Conservation (phyloP, 1,140 invertebrate genomes). For the Prorops nasuta region DNA sequence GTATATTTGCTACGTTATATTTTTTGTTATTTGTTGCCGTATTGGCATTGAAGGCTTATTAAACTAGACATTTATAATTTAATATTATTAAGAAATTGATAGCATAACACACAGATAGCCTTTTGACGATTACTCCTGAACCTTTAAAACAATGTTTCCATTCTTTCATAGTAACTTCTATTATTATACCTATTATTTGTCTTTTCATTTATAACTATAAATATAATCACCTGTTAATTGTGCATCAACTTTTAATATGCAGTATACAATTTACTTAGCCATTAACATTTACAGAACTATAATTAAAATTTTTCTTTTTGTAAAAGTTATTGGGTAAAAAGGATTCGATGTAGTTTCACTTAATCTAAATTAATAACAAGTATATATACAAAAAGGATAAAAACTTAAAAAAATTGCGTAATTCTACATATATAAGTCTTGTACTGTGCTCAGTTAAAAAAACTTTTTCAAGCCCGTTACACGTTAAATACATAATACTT, state of each 20-base stretch:
- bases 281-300: too few relatives aligned
- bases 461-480: slow-evolving; percentile 21
- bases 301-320: slow-evolving; percentile 14
- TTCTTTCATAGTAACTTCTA: too few relatives aligned
- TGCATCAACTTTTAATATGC: too few relatives aligned
- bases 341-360: slow-evolving; percentile 1
- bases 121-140: too few relatives aligned
- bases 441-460: slow-evolving; percentile 12
- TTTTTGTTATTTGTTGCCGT: neutral
- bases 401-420: slow-evolving; percentile 17
- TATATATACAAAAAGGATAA: too few relatives aligned
- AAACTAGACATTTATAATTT: neutral
- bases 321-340: slow-evolving; percentile 1
- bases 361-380: slow-evolving; percentile 8
- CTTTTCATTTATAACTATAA: slow-evolving; percentile 8
- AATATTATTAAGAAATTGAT: neutral
- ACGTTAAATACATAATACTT: slow-evolving; percentile 27
- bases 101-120: neutral
- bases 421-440: slow-evolving; percentile 24
- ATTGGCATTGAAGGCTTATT: neutral
- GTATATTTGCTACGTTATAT: neutral
- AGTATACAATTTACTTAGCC: too few relatives aligned
- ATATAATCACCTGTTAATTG: too few relatives aligned
- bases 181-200: too few relatives aligned
- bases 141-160: too few relatives aligned